Base-by-base conservation (phyloP, 2,888 invertebrate genomes). In the Agriopis aurantiaria region DNA sequence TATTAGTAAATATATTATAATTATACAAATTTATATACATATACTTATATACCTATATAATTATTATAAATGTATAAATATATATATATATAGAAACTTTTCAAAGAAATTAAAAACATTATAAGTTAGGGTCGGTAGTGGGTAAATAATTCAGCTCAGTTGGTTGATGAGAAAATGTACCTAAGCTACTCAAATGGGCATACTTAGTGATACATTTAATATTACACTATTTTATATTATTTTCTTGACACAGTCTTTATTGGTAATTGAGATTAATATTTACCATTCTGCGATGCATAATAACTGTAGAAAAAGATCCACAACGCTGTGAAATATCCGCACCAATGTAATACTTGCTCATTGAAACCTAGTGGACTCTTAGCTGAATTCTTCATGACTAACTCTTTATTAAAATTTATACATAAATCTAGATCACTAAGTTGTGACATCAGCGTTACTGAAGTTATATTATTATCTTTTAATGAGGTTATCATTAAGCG, bases 221-320 rank as follows among this genome's bases (percentile, higher is more conserved):
- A 2, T 23, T 23, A 23, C 17, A 23, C 0, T 0, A 33, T 33
- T 33, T 33, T 33, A 33, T 5, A 33, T 33, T 33, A 33, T 33
- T 33, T 33, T 33, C 23, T 33, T 33, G 33, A 33, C 33, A 33
- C 48, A 12, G 3, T 1, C 12, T 12, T 3, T 12, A 48, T 7
- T 48, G 3, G n/a, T 7, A 48, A 48, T 17, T 17, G 12, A 12
- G 0, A n/a, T 7, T 12, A 41, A 17, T 62, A 77, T 69, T 68
- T 73, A 78, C 80, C 74, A 46, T 46, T 62, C 52, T 80, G 79
- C 8, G 76, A 74, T 33, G 10, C 17, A 68, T 69, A 73, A 33
- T 65, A 77, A 52, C 75, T 75, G 63, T 70, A 69, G 59, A 76
- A 75, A 67, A 75, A 77, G 33, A 75, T 66, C 65, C 59, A 57